Base-by-base conservation (phyloP, 1,140 invertebrate species). In the Triops longicaudatus region DNA sequence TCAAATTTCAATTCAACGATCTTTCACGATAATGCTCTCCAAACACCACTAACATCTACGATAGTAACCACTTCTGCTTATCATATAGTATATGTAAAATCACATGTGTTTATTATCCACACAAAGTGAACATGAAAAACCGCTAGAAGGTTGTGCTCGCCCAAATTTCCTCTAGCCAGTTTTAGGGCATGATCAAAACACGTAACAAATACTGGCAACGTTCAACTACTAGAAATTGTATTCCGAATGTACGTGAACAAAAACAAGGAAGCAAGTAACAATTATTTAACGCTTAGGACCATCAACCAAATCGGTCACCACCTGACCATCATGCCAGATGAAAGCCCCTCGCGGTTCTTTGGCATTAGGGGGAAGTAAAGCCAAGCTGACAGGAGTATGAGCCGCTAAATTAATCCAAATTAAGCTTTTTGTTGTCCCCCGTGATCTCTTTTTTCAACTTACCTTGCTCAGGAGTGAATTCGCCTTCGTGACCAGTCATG, bases 401-500 rank as follows among this genome's bases (percentile, higher is more conserved):
- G 74, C 74, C 26, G 74, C 74, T 75, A n/a, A 41, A 41, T 9
- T 17, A n/a, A 26, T 17, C 12, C 63, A 10, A 75, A 73, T 31
- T 28, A 63, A 17, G 50, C 22, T 6, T 63, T 6, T 17, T 12
- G 11, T 22, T 26, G 17, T 73, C 73, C 31, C 22, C 6, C 27
- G n/a, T 42, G 43, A 14, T 74, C 9, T 17, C 0, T 44, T 37
- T 12, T 44, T 22, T 7, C 43, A 9, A 43, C 17, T 22, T 82
- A 84, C 90, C 91, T 83, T 91, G 79, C 77, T 91, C 90, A 76
- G 89, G 88, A 6, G 88, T 89, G 10, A 91, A 83, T 0, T 81
- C 82, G 3, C 91, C 91, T 81, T 88, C 89, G 79, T 91, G 89
- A 50, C 87, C 88, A 1, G 87, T 86, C 91, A 93, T 91, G 80